Base-by-base conservation (phyloP, 2,888 invertebrate species). In the Pseudococcus jackbeardsleyi region DNA sequence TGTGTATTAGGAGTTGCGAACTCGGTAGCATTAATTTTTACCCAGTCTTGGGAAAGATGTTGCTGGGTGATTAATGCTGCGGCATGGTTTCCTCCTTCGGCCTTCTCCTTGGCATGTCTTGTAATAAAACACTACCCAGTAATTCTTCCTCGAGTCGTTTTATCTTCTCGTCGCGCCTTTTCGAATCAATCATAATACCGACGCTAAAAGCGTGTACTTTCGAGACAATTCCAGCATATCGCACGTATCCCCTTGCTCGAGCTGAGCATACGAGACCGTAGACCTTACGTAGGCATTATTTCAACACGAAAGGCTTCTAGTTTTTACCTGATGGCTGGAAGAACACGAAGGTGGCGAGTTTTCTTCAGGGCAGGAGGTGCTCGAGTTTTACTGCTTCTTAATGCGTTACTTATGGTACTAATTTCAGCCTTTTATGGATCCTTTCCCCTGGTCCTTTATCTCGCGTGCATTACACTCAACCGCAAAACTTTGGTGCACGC, bases 361-460 rank as follows among this genome's bases (percentile, higher is more conserved):
- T 72, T 72, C 26, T 11, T 33, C 72, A 12, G 26, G 39, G 39
- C 39, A 39, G 7, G 39, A 7, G 39, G 33, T 72, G 72, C 72
- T 72, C 15, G 15, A 72, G 12, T 72, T 72, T 72, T 72, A 72
- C 72, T 72, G 15, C 72, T 72, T 33, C 72, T 72, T 72, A 72
- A 72, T 72, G 72, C 72, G 72, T 72, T 72, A 72, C 72, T 72
- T 72, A 72, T 72, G 72, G 72, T 72, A 33, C 72, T 72, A 72
- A 72, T 72, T 72, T 72, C 15, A 72, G 12, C 33, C 33, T 33
- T 72, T 64, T 64, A 64, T 22, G 64, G 19, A 64, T 54, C 54
- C 54, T n/a, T 6, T n/a, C n/a, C 64, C 9, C 9, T 5, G 6
- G 9, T 64, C 19, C 22, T 22, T 64, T 64, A 9, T 12, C 26